Evolutionary conservation across 2,113 vertebrate genomes (phyloP), one percentile per base, ranked within the genome.

Genomic region (Setophaga kirtlandii): DNA sequence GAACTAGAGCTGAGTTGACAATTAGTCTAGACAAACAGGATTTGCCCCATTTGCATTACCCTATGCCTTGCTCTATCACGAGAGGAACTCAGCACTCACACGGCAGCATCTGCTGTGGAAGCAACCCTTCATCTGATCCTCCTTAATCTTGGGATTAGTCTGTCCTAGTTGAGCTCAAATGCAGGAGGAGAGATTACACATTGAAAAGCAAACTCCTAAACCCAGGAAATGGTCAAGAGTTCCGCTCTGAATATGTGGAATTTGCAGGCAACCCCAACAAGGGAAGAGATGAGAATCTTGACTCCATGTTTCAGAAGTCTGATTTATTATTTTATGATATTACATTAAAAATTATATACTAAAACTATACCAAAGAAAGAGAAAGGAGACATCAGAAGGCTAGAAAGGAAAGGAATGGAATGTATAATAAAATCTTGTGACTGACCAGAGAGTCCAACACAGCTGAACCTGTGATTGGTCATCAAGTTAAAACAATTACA

Each of bases 121-220:
- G 83, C 71, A 70, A 88, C 35, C 55, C 59, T 83, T 83, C 63
- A 9, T 82, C 67, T 77, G 37, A 80, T 83, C 70, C 0, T 0
- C 53, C 67, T 49, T 91, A 83, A 93, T 93, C 65, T 67, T 90
- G 28, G 55, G 67, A 88, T 93, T 93, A 85, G 37, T 37, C 67
- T 73, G 49, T 59, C 52, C 35, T 60, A 11, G 39, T 17, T 93
- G 37, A 87, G 79, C 58, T 82, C 58, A 76, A 88, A 83, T 39
- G 27, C 67, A 85, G 39, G 23, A 93, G 17, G 47, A 79, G 65
- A 52, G 39, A 58, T 83, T 49, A 42, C 18, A 19, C 39, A 59
- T 46, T 25, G 56, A 46, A 93, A 85, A 60, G 23, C 71, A 47
- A 30, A 10, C 60, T 87, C 52, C 49, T 44, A 59, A 84, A 39